A percentile compares a stretch with the other conserved stretches of the same genome.
These are phyloP conservation scores for Rallus limicola DNA, from an alignment of 2,113 vertebrate species.

Conservation along the genomic window DNA sequence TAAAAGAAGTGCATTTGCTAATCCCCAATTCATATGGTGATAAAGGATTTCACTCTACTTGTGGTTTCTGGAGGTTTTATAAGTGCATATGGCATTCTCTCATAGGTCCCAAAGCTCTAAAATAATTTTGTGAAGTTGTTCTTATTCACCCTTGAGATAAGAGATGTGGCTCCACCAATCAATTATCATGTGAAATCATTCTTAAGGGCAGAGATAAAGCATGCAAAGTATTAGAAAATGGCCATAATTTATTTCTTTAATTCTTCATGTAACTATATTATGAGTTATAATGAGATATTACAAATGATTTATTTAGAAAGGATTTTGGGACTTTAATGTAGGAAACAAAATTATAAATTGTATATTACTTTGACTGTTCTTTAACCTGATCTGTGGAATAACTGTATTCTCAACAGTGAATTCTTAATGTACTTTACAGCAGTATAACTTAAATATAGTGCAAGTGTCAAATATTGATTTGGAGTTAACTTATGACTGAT, in stretches of 20 bases:
- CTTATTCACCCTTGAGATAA: neutral
- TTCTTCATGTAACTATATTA: constrained; percentile 29
- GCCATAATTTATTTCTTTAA: constrained; percentile 34
- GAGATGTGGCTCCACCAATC: neutral
- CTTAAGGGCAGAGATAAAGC: neutral
- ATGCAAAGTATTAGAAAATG: neutral
- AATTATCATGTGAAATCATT: constrained; percentile 4
- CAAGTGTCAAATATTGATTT: constrained; percentile 66
- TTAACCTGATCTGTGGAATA: neutral
- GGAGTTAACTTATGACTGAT: constrained; percentile 49
- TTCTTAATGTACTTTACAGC: constrained; percentile 54
- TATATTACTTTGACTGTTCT: constrained; percentile 20
- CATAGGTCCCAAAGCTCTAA: constrained; percentile 10
- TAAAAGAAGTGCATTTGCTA: neutral
- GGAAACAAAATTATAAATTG: constrained; percentile 35
- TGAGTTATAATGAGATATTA: neutral
- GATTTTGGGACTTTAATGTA: neutral
- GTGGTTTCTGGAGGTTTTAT: neutral
- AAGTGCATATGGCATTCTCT: neutral
- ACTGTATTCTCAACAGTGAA: neutral
- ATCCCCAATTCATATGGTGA: neutral
- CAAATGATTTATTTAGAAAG: neutral
- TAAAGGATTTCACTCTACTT: neutral
- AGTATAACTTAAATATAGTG: constrained; percentile 68
- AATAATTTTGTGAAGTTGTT: constrained; percentile 11